Base-by-base conservation (phyloP, 2,888 invertebrate genomes). In the Cephus pygmeus region DNA sequence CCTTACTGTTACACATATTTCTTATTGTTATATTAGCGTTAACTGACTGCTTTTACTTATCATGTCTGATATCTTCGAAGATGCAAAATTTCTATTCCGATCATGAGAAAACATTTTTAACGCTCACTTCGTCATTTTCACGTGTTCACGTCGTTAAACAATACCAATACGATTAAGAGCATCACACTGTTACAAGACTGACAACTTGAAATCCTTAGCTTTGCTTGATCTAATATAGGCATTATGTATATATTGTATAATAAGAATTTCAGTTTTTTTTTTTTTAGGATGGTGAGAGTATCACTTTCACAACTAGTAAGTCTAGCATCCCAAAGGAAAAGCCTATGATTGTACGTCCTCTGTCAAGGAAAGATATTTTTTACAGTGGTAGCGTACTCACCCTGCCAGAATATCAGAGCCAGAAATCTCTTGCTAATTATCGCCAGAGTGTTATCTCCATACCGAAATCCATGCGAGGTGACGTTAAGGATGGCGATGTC, bases 281-380 rank as follows among this genome's bases (percentile, higher is more conserved):
- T 79, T 89, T 91, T 69, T 85, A 93, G 93, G 92, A 92, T 82
- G 95, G 96, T 86, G 96, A 96, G 88, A 95, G 95, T 90, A 94
- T 95, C 89, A 95, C 94, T 84, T 94, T 93, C 84, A 93, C 93
- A 33, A 94, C 95, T 36, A 91, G 90, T 80, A 91, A 89, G 81
- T 91, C 94, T 0, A 90, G 90, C 79, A 87, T 80, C 33, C 88
- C 90, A 56, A 91, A 91, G 80, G 94, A 94, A 86, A 93, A 93
- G 82, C 92, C 94, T 74, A 93, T 95, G 83, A 97, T 97, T 93
- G 96, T 97, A 30, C 94, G 98, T 31, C 98, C 98, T 4, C 92
- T 99, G 92, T 98, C 98, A 11, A 94, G 98, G 77, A 98, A 98
- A 90, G 99, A 99, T 92, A 98, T 99, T 88, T 99, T 99, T 93